Conservation (phyloP, 2,797 vertebrate genomes). For the Busarellus nigricollis region DNA sequence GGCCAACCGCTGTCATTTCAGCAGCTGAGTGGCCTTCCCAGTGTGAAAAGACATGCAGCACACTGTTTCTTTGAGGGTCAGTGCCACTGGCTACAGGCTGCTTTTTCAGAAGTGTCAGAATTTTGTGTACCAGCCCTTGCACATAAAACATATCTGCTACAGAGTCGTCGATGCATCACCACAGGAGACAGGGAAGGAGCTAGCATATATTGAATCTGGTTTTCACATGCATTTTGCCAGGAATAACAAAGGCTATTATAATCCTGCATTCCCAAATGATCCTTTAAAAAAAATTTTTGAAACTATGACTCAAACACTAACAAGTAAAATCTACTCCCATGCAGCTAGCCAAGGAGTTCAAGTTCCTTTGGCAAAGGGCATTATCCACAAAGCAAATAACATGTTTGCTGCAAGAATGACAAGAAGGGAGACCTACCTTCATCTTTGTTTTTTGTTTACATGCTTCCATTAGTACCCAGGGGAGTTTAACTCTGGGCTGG, state of each 20-base stretch:
- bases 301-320: neutral
- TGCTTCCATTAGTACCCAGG: neutral
- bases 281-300: neutral
- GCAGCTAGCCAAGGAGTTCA: neutral
- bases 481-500: neutral
- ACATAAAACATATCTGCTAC: neutral
- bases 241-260: neutral
- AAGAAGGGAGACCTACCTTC: conserved; percentile 31
- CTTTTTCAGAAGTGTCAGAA: neutral
- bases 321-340: neutral
- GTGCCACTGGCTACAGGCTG: neutral
- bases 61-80: neutral
- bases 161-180: neutral
- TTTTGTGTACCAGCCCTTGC: neutral
- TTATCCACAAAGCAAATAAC: neutral
- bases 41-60: neutral
- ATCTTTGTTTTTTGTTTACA: neutral
- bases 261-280: neutral
- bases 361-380: neutral
- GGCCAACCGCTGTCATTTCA: neutral
- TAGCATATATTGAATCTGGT: neutral
- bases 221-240: neutral
- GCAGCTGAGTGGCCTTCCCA: neutral
- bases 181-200: neutral
- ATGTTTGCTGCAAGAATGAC: neutral